These are phyloP conservation scores for Noctua janthina DNA, from an alignment of 2,888 invertebrate species.

Conservation along the genomic window DNA sequence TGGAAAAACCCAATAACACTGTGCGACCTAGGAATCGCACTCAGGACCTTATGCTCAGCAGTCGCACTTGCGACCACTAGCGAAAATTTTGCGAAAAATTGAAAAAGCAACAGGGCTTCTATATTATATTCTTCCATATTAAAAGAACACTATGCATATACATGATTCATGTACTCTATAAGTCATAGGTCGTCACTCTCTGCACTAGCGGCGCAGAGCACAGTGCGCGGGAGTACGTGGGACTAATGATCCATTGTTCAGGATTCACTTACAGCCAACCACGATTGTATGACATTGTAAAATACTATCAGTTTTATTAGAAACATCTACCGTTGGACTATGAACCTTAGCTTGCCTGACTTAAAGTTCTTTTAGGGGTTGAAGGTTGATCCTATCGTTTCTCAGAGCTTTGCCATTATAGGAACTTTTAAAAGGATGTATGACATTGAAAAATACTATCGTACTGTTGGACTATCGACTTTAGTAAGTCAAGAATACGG, in stretches of 20 bases:
- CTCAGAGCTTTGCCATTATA: slow-evolving; percentile 4
- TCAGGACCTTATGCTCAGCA: too few species aligned
- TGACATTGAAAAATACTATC: background rate
- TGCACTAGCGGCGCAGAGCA: slow-evolving; percentile 30
- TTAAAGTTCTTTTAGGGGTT: background rate
- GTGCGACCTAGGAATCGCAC: too few species aligned
- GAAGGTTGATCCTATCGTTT: too few species aligned
- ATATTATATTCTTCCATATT: background rate
- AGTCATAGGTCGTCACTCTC: slow-evolving; percentile 52
- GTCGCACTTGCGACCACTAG: too few species aligned
- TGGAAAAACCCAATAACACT: too few species aligned
- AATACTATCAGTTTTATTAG: slow-evolving; percentile 34
- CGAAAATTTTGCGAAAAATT: background rate
- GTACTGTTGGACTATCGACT: background rate
- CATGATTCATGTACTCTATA: slow-evolving; percentile 3
- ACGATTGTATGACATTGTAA: slow-evolving; percentile 55
- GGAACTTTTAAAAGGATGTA: slow-evolving; percentile 19
- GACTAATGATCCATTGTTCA: slow-evolving; percentile 71
- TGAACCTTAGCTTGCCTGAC: background rate
- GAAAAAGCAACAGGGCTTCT: background rate
- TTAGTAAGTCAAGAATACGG: background rate
- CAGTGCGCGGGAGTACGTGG: slow-evolving; percentile 56
- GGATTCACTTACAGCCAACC: slow-evolving; percentile 59
- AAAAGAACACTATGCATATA: background rate
- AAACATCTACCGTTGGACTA: background rate